Conservation (phyloP, 2,888 invertebrate species). For the Thereva unica region DNA sequence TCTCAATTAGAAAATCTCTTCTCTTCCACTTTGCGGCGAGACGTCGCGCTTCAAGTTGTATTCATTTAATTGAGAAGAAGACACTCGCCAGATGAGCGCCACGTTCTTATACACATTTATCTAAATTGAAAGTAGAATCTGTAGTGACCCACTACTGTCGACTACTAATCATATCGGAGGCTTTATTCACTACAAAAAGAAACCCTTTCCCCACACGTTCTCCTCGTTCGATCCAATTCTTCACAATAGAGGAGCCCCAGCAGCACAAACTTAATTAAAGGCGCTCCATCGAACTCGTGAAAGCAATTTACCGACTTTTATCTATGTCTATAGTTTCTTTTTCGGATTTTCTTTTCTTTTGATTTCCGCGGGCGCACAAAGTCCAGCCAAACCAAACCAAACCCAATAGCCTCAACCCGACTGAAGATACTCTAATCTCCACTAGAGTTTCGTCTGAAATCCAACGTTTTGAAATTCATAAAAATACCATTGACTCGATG, state of each 20-base stretch:
- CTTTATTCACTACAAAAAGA: no score
- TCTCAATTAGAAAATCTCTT: slow-evolving; percentile 4
- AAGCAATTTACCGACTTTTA: slow-evolving; percentile 22
- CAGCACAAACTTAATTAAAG: slow-evolving; percentile 28
- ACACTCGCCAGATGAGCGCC: background rate
- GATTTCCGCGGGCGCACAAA: background rate
- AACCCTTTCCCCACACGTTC: background rate
- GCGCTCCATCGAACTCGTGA: slow-evolving; percentile 25
- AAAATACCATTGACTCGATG: no score
- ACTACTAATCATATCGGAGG: no score
- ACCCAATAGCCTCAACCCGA: no score
- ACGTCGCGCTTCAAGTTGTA: no score
- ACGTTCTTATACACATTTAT: background rate
- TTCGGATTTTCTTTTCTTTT: slow-evolving; percentile 22
- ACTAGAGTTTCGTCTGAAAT: no score
- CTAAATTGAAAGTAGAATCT: slow-evolving; percentile 2
- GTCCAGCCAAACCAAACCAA: no score
- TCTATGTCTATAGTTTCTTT: background rate
- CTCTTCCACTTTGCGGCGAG: no score
- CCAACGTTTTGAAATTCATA: no score
- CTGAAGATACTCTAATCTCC: no score
- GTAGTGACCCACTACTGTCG: slow-evolving; percentile 14
- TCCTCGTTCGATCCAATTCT: slow-evolving; percentile 13
- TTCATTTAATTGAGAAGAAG: no score
- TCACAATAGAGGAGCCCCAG: slow-evolving; percentile 2